Evolutionary conservation across 2,797 vertebrate genomes (phyloP), one percentile per base, ranked within the genome.

Genomic region (Thunnus albacares): DNA sequence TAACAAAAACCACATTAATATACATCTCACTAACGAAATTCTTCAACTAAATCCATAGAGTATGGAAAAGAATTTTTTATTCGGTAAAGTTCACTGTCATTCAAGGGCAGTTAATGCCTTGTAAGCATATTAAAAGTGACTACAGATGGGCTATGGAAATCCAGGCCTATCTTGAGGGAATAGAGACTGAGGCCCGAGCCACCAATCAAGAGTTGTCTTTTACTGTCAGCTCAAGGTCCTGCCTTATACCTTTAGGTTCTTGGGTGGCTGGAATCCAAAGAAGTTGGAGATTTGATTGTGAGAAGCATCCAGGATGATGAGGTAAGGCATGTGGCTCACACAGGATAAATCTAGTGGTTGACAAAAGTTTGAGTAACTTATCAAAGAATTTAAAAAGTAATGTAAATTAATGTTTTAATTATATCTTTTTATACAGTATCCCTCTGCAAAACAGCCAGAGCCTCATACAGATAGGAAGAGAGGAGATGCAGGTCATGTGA

Each of bases 321-420:
- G 96, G 76, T 96, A 91, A 57, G 97, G 97, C 97, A 99, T 98
- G 83, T 92, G 93, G 82, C 96, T 97, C 80, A 99, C 79, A 55
- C 97, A 99, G 74, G 97, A 97, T 77, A 99, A 92, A 93, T 99
- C 98, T 99, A 68, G 38, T 49, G 81, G 86, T 75, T 80, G 74
- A 62, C 69, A 80, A 81, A 80, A 75, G 73, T 62, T 55, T 56
- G 49, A 75, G 64, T 33, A 30, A 65, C 4, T 47, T 11, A 71
- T 49, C 28, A 64, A 52, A 69, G 12, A 58, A 28, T 62, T 35
- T 13, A 53, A 38, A 57, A 70, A 56, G 1, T 15, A 9, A 67
- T 69, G 13, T 35, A 18, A 61, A 56, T 51, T 60, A 0, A 41
- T 53, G 14, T 62, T 15, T 47, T 68, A 33, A 72, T 67, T 15